These are phyloP conservation scores for Pherbina coryleti DNA, from an alignment of 2,888 invertebrate species.

Conservation along the genomic window DNA sequence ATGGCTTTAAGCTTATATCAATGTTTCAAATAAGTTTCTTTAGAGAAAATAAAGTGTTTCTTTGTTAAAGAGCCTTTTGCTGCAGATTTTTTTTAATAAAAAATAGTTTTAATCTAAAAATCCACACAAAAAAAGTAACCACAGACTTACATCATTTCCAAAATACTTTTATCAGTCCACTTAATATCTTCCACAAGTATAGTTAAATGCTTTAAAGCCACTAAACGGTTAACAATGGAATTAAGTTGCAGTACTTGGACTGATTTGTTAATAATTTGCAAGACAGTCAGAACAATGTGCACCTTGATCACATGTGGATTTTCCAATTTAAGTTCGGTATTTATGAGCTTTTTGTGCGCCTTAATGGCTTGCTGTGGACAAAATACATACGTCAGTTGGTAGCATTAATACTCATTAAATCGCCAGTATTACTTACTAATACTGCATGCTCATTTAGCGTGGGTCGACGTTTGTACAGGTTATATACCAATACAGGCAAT, in stretches of 20 bases:
- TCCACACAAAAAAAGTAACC: not conserved
- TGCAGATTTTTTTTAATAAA: too few species aligned
- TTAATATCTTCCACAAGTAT: conserved; percentile 43
- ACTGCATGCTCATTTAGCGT: conserved; percentile 36
- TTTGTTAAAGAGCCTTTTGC: too few species aligned
- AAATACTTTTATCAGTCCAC: conserved; percentile 40
- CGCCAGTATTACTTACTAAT: conserved; percentile 36
- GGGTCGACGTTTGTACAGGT: conserved; percentile 45
- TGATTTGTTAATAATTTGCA: conserved; percentile 44
- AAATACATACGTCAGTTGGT: not conserved
- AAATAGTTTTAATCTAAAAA: too few species aligned
- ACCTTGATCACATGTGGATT: conserved; percentile 43
- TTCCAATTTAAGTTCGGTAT: conserved; percentile 35
- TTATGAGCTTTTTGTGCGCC: conserved; percentile 44
- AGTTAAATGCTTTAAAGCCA: conserved; percentile 46
- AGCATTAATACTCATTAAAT: not conserved
- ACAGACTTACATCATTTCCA: conserved; percentile 45
- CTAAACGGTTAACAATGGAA: conserved; percentile 42
- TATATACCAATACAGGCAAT: conserved; percentile 44
- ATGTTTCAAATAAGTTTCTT: too few species aligned
- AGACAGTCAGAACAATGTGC: conserved; percentile 45
- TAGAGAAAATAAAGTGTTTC: too few species aligned
- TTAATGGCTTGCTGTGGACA: conserved; percentile 38
- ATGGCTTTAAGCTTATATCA: too few species aligned
- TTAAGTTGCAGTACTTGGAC: conserved; percentile 37